These are phyloP conservation scores for Zaprionus davidi DNA, from an alignment of 1,140 invertebrate genomes.

Conservation along the genomic window DNA sequence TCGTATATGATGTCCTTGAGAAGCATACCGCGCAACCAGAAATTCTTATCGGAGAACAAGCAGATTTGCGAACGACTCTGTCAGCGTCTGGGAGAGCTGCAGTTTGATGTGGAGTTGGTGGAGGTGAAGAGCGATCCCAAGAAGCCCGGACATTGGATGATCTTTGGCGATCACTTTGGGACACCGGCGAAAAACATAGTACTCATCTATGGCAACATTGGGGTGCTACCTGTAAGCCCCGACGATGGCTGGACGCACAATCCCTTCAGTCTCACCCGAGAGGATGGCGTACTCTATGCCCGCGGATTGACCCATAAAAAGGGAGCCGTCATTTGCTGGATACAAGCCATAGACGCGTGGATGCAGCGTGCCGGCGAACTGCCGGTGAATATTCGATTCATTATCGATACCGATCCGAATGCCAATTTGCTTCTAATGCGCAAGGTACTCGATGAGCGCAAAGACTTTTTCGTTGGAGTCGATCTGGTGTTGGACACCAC, in stretches of 20 bases:
- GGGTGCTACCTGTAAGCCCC: slow-evolving; percentile 10
- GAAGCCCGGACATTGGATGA: slow-evolving; percentile 13
- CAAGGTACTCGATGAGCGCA: background rate
- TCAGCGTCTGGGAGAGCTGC: slow-evolving; percentile 21
- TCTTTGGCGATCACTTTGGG: slow-evolving; percentile 48
- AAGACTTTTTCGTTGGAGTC: slow-evolving; percentile 31
- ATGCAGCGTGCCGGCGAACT: slow-evolving; percentile 13
- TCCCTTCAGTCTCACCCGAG: slow-evolving; percentile 30
- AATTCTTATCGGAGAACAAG: background rate
- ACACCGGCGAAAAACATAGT: slow-evolving; percentile 45
- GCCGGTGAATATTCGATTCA: slow-evolving; percentile 40
- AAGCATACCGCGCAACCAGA: background rate
- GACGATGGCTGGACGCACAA: slow-evolving; percentile 21
- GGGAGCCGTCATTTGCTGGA: slow-evolving; percentile 42
- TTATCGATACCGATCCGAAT: slow-evolving; percentile 33
- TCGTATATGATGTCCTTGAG: slow-evolving; percentile 6
- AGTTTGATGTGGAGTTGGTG: slow-evolving; percentile 35
- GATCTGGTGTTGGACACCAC: slow-evolving; percentile 37
- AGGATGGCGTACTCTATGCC: slow-evolving; percentile 14
- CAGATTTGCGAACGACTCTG: slow-evolving; percentile 31
- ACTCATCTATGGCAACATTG: slow-evolving; percentile 42
- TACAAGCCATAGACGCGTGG: slow-evolving; percentile 37
- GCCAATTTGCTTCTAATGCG: background rate
- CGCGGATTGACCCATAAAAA: slow-evolving; percentile 32
- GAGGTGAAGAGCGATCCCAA: background rate